phyloP scores from a whole-genome alignment of 1,140 invertebrate species.

The Drosophila tsacasi region DNA sequence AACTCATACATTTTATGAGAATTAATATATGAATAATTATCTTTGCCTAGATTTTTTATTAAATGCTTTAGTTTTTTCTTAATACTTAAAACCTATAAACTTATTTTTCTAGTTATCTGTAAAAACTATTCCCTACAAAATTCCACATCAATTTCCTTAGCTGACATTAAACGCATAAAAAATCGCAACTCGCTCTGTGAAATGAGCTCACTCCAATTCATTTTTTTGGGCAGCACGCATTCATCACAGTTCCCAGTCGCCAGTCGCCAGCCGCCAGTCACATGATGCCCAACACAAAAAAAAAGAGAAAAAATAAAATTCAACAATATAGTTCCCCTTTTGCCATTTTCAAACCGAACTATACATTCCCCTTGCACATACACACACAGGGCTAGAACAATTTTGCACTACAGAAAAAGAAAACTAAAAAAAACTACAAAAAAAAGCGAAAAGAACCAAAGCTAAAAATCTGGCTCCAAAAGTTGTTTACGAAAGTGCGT shows the following conservation, averaged over 20 bases:
- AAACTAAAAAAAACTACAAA: conserved; percentile 17
- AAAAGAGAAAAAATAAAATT: not conserved
- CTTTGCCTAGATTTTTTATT: not conserved
- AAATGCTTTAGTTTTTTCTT: not conserved
- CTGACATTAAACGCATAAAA: conserved; percentile 28
- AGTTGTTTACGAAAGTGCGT: conserved; percentile 84
- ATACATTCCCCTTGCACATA: conserved; percentile 30
- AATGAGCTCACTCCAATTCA: conserved; percentile 45
- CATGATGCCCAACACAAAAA: conserved; percentile 51
- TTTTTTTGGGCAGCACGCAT: conserved; percentile 60
- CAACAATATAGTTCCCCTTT: conserved; percentile 28
- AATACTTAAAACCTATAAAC: too few relatives aligned
- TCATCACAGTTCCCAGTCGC: conserved; percentile 59
- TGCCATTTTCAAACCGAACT: conserved; percentile 9
- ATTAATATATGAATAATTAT: not conserved
- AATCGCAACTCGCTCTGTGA: conserved; percentile 2
- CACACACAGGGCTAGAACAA: conserved; percentile 21
- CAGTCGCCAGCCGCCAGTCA: conserved; percentile 65
- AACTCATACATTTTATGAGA: not conserved
- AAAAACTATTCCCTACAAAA: not conserved
- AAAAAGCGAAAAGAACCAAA: conserved; percentile 34
- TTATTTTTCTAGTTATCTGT: not conserved
- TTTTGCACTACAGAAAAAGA: conserved; percentile 65
- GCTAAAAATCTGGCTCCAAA: conserved; percentile 46
- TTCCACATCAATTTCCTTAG: not conserved